Conservation (phyloP, 1,140 invertebrate genomes). For the Oreohelix idahoensis region DNA sequence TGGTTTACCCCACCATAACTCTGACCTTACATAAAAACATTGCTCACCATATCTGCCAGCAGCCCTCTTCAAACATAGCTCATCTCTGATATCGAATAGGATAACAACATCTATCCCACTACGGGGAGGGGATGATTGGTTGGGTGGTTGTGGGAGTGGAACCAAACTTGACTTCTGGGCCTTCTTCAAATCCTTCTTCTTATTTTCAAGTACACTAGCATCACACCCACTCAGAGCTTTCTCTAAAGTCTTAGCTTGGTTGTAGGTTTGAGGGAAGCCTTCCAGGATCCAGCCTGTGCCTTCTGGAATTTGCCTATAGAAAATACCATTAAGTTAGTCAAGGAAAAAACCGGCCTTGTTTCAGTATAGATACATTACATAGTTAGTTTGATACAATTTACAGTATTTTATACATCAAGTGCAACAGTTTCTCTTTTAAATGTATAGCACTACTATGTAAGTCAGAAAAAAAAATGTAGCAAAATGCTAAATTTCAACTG, state of each 20-base stretch:
- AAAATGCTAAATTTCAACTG: no score
- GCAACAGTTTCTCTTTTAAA: no score
- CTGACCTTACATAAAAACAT: background rate
- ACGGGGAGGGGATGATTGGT: conserved; percentile 61
- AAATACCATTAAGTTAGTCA: background rate
- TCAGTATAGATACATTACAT: no score
- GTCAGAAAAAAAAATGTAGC: no score
- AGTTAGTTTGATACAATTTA: no score
- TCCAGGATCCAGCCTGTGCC: conserved; percentile 73
- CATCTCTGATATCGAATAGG: conserved; percentile 68
- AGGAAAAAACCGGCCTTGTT: no score
- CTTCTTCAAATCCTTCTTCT: conserved; percentile 29
- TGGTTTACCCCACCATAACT: no score
- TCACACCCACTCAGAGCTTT: conserved; percentile 73
- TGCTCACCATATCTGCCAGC: conserved; percentile 67
- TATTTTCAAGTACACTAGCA: conserved; percentile 48
- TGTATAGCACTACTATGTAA: no score
- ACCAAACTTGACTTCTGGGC: conserved; percentile 65
- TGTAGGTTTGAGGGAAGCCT: conserved; percentile 71
- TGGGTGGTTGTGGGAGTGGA: conserved; percentile 66
- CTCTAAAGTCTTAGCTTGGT: conserved; percentile 73
- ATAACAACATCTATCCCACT: conserved; percentile 72
- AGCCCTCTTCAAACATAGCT: conserved; percentile 69
- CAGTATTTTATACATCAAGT: no score
- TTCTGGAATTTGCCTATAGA: conserved; percentile 65